A percentile compares a stretch with the other conserved stretches of the same genome.
phyloP scores from a whole-genome alignment of 2,113 vertebrate genomes.

The Grammomys surdaster region DNA sequence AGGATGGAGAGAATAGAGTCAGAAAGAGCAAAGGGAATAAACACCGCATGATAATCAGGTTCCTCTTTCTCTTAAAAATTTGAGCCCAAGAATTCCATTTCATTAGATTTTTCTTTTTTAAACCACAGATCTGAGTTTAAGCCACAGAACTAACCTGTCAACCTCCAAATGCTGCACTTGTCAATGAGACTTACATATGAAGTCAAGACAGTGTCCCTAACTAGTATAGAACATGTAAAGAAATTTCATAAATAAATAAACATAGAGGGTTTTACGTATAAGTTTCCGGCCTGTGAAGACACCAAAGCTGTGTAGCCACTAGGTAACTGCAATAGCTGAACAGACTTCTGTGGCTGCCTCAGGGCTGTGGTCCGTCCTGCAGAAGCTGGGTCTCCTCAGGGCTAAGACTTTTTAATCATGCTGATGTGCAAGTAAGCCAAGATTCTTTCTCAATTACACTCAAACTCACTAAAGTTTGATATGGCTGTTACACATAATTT shows the following conservation, averaged over 20 bases:
- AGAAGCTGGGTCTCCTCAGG: neutral
- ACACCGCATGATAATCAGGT: neutral
- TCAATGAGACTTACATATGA: neutral
- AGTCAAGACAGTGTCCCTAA: neutral
- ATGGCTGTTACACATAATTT: neutral
- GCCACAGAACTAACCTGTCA: neutral
- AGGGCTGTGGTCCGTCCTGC: neutral
- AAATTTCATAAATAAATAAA: neutral
- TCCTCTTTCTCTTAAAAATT: slow-evolving; percentile 8
- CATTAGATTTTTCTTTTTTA: neutral
- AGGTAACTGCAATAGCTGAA: neutral
- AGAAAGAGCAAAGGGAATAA: neutral
- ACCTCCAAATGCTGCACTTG: neutral
- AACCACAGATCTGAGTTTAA: neutral
- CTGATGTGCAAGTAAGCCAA: neutral
- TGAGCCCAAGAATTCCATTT: neutral
- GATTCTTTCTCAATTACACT: neutral
- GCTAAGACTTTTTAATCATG: neutral
- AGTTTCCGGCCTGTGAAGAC: neutral
- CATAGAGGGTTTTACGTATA: slow-evolving; percentile 11
- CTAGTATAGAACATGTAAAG: neutral
- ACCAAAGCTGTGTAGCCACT: neutral
- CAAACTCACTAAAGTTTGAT: slow-evolving; percentile 29
- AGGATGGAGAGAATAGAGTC: neutral
- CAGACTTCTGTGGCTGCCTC: neutral